Conservation (phyloP, 92 coral and sea anemone species). For the Epizoanthus stellaris region DNA sequence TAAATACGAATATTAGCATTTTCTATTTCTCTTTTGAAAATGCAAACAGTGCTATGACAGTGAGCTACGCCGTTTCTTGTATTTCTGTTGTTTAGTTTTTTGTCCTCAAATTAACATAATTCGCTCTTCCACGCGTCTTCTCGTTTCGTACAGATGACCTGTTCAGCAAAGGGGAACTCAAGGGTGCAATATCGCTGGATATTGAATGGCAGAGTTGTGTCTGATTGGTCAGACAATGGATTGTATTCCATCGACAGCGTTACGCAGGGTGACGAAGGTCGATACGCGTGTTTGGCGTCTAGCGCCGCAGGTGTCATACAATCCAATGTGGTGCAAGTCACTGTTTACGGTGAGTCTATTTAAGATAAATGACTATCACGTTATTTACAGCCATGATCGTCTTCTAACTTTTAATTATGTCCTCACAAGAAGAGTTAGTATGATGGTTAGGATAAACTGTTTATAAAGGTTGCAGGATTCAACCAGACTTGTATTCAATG, state of each 20-base stretch:
- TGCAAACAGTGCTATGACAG: neutral
- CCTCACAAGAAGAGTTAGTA: no score
- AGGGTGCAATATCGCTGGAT: constrained; percentile 94
- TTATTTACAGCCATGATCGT: neutral
- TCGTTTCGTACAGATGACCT: constrained; percentile 58
- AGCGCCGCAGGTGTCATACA: constrained; percentile 90
- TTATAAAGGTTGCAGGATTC: no score
- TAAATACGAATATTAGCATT: no score
- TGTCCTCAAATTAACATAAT: no score
- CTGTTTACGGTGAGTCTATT: constrained; percentile 77
- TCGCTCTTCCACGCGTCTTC: neutral
- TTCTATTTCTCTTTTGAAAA: no score
- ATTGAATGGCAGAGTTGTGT: constrained; percentile 78
- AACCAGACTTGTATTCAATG: neutral
- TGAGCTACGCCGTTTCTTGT: neutral
- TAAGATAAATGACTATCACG: neutral
- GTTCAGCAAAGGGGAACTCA: constrained; percentile 80
- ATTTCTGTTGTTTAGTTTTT: neutral
- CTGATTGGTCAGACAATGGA: constrained; percentile 69
- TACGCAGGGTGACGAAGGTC: constrained; percentile 82
- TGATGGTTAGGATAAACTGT: no score
- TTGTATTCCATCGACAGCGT: constrained; percentile 65
- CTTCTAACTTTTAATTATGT: no score
- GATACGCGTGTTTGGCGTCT: constrained; percentile 84
- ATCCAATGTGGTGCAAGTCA: constrained; percentile 66